Percentiles rank a stretch among this genome's conserved stretches.
These are phyloP conservation scores for Micrasema minimum DNA, from an alignment of 1,140 invertebrate species.

Conservation along the genomic window DNA sequence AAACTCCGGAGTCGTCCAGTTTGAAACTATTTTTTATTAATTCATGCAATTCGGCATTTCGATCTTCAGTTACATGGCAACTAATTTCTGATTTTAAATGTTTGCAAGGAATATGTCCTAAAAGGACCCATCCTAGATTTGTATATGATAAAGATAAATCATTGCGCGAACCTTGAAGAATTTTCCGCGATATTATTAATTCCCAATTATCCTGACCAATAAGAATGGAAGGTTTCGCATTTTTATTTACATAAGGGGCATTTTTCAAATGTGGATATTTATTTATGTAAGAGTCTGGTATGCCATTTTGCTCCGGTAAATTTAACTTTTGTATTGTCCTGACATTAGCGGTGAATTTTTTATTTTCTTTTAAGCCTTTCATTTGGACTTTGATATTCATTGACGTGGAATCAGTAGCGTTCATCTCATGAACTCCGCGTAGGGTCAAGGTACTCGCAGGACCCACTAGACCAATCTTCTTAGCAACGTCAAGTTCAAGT, in stretches of 20 bases:
- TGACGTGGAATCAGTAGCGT: background rate
- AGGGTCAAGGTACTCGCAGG: background rate
- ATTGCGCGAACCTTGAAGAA: background rate
- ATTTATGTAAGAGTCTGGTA: background rate
- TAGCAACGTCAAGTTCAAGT: background rate
- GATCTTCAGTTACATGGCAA: background rate
- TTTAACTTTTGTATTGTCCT: background rate
- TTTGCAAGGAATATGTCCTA: background rate
- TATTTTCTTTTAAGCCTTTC: background rate
- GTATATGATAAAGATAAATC: background rate
- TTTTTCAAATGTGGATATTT: constrained; percentile 3
- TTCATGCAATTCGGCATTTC: too few relatives aligned
- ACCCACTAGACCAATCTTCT: background rate
- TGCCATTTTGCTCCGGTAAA: background rate
- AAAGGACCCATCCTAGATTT: background rate
- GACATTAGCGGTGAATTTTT: background rate
- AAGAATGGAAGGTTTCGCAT: background rate
- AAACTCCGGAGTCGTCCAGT: too few relatives aligned
- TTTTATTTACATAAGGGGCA: background rate
- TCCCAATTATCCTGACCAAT: constrained; percentile 5
- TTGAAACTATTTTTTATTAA: too few relatives aligned
- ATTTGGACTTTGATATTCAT: background rate
- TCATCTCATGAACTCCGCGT: background rate
- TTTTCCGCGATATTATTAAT: background rate
- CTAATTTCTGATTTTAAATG: background rate